Evolutionary conservation across 1,140 invertebrate genomes (phyloP), one percentile per base, ranked within the genome.

Genomic region (Brachionus rubens): DNA sequence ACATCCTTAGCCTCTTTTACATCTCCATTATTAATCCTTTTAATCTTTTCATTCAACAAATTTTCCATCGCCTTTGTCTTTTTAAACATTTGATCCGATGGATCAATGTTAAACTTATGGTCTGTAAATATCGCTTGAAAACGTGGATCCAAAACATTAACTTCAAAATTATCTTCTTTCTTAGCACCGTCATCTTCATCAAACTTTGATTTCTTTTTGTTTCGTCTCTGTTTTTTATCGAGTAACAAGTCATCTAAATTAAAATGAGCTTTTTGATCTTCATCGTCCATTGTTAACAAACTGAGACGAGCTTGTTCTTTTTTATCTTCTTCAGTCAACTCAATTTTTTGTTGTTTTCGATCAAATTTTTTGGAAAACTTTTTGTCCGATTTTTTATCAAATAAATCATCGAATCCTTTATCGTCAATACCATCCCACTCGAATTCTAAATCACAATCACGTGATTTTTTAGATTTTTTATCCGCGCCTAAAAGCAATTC

Each of bases 31-130:
- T 70, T 30, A 48, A 48, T 54, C 40, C 48, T 24, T 14, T 75
- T 75, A 3, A 75, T 36, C 48, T 75, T 75, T 56, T 75, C 72
- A 28, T 75, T 40, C 12, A 75, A 40, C n/a, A 75, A 10, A 54
- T 41, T 54, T 43, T 75, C 48, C 48, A 54, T 75, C n/a, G 41
- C 72, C 30, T 54, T 48, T 3, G 72, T 75, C 16, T 54, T 41
- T 75, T 75, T 75, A 33, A 56, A 75, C 33, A 33, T 3, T 30
- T 46, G 72, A 75, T 75, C 41, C 4, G 72, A 54, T 30, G 41
- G 72, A 47, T 75, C 72, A 30, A 75, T 75, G 19, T 75, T 75
- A n/a, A 56, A 75, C 43, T 21, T 54, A 21, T 54, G 50, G 40
- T 75, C 33, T 6, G 10, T 56, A 47, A 56, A 75, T 56, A 75